Percentiles rank a stretch among this genome's conserved stretches.
phyloP scores from a whole-genome alignment of 2,888 invertebrate genomes.

The Erynnis tages region DNA sequence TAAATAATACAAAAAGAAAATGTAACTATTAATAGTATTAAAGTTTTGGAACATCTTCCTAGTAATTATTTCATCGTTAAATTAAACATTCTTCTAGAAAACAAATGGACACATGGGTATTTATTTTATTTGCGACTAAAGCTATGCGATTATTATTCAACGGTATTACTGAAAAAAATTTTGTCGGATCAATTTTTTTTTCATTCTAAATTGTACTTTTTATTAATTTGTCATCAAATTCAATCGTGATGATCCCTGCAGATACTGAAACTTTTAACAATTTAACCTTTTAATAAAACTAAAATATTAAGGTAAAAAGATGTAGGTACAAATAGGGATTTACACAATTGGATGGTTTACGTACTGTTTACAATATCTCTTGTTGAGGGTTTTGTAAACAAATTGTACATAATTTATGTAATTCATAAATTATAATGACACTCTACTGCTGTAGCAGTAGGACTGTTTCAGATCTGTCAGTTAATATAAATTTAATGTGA shows the following conservation, averaged over 20 bases:
- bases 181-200: not conserved
- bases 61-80: no score
- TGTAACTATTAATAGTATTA: no score
- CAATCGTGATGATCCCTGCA: no score
- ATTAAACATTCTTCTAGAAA: not conserved
- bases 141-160: slow-evolving; percentile 30
- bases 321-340: not conserved
- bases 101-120: slow-evolving; percentile 26
- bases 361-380: slow-evolving; percentile 21
- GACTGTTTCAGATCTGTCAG: slow-evolving; percentile 72
- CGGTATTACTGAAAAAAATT: not conserved
- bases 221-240: no score
- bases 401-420: slow-evolving; percentile 18
- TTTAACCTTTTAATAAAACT: not conserved
- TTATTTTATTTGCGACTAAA: slow-evolving; percentile 20
- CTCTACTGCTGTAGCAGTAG: slow-evolving; percentile 51
- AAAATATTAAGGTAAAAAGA: not conserved
- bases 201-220: not conserved
- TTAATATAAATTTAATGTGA: slow-evolving; percentile 80
- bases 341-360: slow-evolving; percentile 13
- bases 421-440: slow-evolving; percentile 7
- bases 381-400: slow-evolving; percentile 3
- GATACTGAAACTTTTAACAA: no score
- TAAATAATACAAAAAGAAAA: no score
- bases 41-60: no score